Evolutionary conservation across 2,888 invertebrate species (phyloP), one percentile per base, ranked within the genome.

Genomic region (Apoda limacodes): DNA sequence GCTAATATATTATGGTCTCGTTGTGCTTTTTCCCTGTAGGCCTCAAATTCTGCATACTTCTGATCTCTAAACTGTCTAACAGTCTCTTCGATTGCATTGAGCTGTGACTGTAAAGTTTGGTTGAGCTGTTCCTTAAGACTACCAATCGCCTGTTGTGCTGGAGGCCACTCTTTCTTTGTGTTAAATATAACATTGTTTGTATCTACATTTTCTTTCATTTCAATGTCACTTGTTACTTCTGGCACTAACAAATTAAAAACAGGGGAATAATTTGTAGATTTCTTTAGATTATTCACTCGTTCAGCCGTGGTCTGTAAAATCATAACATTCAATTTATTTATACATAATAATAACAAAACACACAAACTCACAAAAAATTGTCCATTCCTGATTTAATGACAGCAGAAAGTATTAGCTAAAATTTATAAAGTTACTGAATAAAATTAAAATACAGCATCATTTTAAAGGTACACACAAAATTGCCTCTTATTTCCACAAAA

Each of bases 21-120:
- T 52, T 88, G 88, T 40, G 88, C 88, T 55, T 83, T 85, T 60
- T 89, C 89, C 52, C 85, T 85, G 61, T 86, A 87, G 42, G 84
- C 85, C 56, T 93, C 90, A 48, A 92, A 82, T 45, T 87, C 82
- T 37, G 86, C 85, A 78, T 89, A 90, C 55, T 91, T 88, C 54
- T 88, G 86, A 50, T 88, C 88, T 40, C 88, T 86, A 67, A 85
- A 93, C 37, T 85, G 84, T 51, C 88, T 85, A 37, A 94, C 88
- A 44, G 88, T 83, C 48, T 90, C 89, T 52, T 92, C 92, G 25
- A 90, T 85, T 2, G 84, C 83, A 25, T 83, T 81, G 29, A 89
- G 83, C 66, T 92, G 88, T 25, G 84, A 82, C 54, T 88, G 85
- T 30, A 93, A 67, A 26, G 84, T 87, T 45, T 85, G 85, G 35